phyloP scores from a whole-genome alignment of 2,888 invertebrate genomes.

The Thalpophila matura region DNA sequence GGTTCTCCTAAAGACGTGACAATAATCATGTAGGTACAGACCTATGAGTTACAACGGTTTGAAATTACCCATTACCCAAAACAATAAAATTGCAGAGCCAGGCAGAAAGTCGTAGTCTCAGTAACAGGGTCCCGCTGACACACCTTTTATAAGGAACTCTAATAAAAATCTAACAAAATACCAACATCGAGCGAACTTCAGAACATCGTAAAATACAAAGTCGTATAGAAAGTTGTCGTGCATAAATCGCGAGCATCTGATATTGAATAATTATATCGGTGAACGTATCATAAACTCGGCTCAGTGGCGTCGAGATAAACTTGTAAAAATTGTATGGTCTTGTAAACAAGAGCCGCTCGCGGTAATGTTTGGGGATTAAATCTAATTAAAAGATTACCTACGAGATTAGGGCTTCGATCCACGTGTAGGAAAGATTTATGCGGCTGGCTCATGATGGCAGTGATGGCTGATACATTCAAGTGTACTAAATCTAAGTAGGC shows the following conservation, averaged over 20 bases:
- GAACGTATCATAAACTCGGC: constrained; percentile 62
- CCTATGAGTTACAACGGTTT: too few species aligned
- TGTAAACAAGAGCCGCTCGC: constrained; percentile 22
- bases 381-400: neutral
- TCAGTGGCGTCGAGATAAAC: constrained; percentile 58
- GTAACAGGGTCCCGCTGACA: neutral
- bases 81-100: too few species aligned
- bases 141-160: neutral
- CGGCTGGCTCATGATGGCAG: too few species aligned
- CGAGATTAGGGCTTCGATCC: too few species aligned
- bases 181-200: constrained; percentile 41
- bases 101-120: neutral
- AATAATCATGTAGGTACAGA: too few species aligned
- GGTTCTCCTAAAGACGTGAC: too few species aligned
- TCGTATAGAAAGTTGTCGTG: constrained; percentile 60
- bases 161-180: constrained; percentile 37
- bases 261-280: constrained; percentile 70
- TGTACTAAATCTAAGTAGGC: too few species aligned
- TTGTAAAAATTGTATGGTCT: constrained; percentile 59
- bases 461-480: too few species aligned
- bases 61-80: too few species aligned
- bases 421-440: too few species aligned
- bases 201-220: constrained; percentile 64
- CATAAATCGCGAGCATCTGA: constrained; percentile 66
- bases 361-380: constrained; percentile 24